phyloP scores from a whole-genome alignment of 2,797 vertebrate genomes.

The Molossus molossus region DNA sequence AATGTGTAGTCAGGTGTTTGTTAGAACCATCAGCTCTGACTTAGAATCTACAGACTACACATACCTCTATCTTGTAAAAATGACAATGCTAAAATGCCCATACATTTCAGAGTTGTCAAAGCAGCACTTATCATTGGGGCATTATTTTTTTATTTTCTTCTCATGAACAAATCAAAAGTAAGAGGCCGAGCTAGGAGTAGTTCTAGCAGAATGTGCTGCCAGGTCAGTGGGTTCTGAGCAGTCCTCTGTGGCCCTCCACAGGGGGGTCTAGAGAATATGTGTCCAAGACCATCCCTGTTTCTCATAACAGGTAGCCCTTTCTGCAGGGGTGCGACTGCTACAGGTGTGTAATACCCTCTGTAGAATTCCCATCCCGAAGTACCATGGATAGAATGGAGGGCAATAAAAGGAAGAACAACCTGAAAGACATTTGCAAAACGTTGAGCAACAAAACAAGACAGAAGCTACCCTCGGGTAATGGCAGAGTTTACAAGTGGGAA shows the following conservation, averaged over 20 bases:
- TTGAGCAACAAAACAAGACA: not conserved
- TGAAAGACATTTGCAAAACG: not conserved
- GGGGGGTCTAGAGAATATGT: not conserved
- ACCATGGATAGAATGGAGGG: not conserved
- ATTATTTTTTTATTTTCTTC: constrained; percentile 53
- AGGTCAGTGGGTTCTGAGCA: not conserved
- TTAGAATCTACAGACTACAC: not conserved
- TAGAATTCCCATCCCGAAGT: not conserved
- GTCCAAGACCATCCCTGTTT: not conserved
- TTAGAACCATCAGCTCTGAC: constrained; percentile 55
- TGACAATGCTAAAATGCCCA: not conserved
- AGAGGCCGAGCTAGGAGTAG: not conserved
- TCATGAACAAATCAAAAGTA: constrained; percentile 23
- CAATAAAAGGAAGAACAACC: not conserved
- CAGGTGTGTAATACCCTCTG: not conserved
- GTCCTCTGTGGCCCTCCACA: not conserved
- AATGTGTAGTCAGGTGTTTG: constrained; percentile 2
- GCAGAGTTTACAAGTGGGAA: not conserved
- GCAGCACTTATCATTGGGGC: not conserved
- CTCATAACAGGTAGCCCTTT: not conserved
- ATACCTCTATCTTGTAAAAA: constrained; percentile 14
- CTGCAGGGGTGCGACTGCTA: not conserved
- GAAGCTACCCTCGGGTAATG: not conserved
- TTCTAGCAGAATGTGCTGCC: not conserved
- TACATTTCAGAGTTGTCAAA: constrained; percentile 41